Conservation (phyloP, 2,113 vertebrate species). For the Egretta garzetta region DNA sequence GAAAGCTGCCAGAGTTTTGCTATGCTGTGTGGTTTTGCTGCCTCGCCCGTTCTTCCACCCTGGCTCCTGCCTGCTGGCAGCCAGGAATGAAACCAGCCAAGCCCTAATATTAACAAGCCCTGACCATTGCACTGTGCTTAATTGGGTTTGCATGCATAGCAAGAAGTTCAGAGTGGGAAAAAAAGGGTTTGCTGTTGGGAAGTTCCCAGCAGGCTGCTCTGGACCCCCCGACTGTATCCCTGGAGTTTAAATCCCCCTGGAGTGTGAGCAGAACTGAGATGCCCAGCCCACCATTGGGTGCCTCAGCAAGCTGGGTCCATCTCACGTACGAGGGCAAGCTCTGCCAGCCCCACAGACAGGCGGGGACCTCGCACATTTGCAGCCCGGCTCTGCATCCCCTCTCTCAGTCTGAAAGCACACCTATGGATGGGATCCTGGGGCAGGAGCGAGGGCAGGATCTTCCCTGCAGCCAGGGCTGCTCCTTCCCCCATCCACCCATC, state of each 20-base stretch:
- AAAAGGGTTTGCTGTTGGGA: background rate
- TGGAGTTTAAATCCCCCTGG: background rate
- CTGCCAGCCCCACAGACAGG: background rate
- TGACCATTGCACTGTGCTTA: background rate
- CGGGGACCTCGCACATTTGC: background rate
- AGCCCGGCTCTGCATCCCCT: background rate
- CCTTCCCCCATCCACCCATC: background rate
- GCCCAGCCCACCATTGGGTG: background rate
- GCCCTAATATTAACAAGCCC: background rate
- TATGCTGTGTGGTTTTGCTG: background rate
- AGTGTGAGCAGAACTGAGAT: background rate
- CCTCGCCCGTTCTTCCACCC: background rate
- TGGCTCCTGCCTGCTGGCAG: background rate
- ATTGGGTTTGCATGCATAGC: background rate
- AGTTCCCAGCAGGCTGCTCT: background rate
- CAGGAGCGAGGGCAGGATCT: background rate
- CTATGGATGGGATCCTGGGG: too few relatives aligned
- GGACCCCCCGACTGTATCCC: rapidly evolving
- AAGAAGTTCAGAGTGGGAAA: background rate
- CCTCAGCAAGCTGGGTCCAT: background rate
- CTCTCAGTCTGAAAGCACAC: background rate
- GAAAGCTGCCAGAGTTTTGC: background rate
- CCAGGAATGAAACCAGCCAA: background rate
- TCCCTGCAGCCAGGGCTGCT: background rate
- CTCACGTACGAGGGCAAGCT: background rate